Percentiles rank a stretch among this genome's conserved stretches.
These are phyloP conservation scores for Sylvicola fuscatus DNA, from an alignment of 2,888 invertebrate species.

Conservation along the genomic window DNA sequence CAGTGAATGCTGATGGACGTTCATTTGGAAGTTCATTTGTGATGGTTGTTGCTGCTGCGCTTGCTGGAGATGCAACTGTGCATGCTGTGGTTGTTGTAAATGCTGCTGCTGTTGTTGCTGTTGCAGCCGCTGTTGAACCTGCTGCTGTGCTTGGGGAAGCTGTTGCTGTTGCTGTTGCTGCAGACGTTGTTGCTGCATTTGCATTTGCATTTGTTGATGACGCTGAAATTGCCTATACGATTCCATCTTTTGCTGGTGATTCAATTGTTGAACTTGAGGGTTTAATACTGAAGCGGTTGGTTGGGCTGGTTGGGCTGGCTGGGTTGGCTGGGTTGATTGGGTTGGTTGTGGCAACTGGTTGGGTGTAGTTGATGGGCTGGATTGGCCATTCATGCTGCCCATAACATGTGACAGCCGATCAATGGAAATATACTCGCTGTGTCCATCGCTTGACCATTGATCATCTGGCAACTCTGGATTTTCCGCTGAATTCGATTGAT, in stretches of 20 bases:
- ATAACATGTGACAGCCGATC: constrained; percentile 23
- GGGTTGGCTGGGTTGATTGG: too few species aligned
- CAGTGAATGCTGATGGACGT: too few species aligned
- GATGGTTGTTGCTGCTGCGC: constrained; percentile 10
- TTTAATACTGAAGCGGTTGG: too few species aligned
- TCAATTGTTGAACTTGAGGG: constrained; percentile 1
- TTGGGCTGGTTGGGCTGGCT: too few species aligned
- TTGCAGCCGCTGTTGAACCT: constrained; percentile 24
- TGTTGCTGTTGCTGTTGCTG: constrained; percentile 3
- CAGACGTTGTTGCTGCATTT: constrained; percentile 8
- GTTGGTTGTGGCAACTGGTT: too few species aligned
- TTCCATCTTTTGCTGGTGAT: constrained; percentile 1
- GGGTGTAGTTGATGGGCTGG: too few species aligned
- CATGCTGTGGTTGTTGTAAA: constrained; percentile 10
- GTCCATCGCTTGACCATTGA: constrained; percentile 10
- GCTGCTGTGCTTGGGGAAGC: constrained; percentile 18
- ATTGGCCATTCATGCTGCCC: too few species aligned
- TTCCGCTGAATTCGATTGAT: neutral
- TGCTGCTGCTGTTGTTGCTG: constrained; percentile 28
- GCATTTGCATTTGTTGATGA: constrained; percentile 11
- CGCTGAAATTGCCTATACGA: constrained; percentile 1
- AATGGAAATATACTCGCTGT: constrained; percentile 40
- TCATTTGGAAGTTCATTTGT: too few species aligned
- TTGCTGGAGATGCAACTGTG: constrained; percentile 6
- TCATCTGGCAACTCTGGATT: constrained; percentile 11